Conservation (phyloP, 2,113 vertebrate genomes). For the Rhagologus leucostigma region DNA sequence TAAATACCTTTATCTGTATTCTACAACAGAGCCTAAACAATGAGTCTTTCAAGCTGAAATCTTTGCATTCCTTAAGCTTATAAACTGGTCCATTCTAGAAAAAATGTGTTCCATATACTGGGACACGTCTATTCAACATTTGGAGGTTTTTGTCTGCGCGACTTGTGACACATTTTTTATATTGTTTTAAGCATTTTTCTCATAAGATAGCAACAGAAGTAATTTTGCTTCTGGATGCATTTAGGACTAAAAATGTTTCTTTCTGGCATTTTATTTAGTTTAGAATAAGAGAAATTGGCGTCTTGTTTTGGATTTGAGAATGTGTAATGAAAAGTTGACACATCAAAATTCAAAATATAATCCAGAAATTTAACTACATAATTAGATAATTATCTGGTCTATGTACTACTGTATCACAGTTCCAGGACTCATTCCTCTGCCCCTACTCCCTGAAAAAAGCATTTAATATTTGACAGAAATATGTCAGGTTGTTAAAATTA, state of each 20-base stretch:
- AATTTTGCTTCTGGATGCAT: neutral
- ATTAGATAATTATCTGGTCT: neutral
- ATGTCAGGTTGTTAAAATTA: neutral
- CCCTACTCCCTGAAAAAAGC: rapidly evolving
- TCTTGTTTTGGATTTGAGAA: neutral
- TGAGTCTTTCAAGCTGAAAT: slow-evolving; percentile 28
- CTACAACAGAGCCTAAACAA: slow-evolving; percentile 39
- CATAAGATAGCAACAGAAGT: neutral
- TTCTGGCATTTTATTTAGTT: neutral
- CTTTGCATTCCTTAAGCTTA: slow-evolving; percentile 38
- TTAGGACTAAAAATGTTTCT: neutral
- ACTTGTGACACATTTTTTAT: neutral
- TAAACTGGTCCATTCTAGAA: neutral
- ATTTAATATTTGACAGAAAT: neutral
- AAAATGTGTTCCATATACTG: neutral
- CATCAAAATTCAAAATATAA: neutral
- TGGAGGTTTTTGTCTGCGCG: neutral
- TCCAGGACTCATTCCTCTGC: neutral
- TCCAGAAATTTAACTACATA: neutral
- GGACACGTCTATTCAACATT: neutral
- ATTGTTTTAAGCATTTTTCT: neutral
- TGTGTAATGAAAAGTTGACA: neutral
- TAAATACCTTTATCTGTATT: slow-evolving; percentile 60
- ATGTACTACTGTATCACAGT: neutral
- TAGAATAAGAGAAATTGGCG: neutral